Conservation (phyloP, 2,888 invertebrate genomes). For the Eupelmus urozonus region DNA sequence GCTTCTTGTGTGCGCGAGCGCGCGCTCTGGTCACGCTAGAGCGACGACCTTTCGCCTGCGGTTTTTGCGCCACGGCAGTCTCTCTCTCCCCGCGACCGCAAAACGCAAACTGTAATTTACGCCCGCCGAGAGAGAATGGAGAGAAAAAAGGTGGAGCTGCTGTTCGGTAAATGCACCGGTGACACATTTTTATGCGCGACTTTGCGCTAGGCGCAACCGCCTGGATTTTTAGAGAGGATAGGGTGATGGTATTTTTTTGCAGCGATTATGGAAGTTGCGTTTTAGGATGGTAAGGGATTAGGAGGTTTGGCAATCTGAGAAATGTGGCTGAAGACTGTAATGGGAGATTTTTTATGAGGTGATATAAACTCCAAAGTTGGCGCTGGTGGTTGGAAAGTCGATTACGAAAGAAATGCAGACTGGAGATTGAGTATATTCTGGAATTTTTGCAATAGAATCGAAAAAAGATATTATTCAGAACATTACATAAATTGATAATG, state of each 20-base stretch:
- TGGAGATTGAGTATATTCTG: not conserved
- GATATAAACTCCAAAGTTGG: slow-evolving; percentile 2
- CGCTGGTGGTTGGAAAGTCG: not conserved
- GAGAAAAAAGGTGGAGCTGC: not conserved
- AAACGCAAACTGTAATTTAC: slow-evolving; percentile 60
- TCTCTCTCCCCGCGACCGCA: slow-evolving; percentile 36
- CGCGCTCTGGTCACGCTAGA: slow-evolving; percentile 53
- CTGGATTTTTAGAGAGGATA: too few relatives aligned
- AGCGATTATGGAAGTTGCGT: not conserved
- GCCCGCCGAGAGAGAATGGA: slow-evolving; percentile 7
- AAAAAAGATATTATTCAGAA: not conserved
- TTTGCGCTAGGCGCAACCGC: too few relatives aligned
- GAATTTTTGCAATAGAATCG: too few relatives aligned
- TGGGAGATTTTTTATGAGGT: slow-evolving; percentile 48
- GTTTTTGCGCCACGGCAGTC: slow-evolving; percentile 29
- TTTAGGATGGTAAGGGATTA: not conserved
- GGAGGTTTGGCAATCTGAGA: not conserved
- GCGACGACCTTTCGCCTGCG: slow-evolving; percentile 57
- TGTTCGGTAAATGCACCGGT: slow-evolving; percentile 38
- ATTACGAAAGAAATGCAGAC: not conserved
- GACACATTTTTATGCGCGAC: slow-evolving; percentile 56
- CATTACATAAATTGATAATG: not conserved
- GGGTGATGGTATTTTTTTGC: too few relatives aligned
- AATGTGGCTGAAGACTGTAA: not conserved
- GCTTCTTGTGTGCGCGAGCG: not conserved